These are phyloP conservation scores for Malurus alboscapulatus DNA, from an alignment of 2,113 vertebrate genomes.

Conservation along the genomic window DNA sequence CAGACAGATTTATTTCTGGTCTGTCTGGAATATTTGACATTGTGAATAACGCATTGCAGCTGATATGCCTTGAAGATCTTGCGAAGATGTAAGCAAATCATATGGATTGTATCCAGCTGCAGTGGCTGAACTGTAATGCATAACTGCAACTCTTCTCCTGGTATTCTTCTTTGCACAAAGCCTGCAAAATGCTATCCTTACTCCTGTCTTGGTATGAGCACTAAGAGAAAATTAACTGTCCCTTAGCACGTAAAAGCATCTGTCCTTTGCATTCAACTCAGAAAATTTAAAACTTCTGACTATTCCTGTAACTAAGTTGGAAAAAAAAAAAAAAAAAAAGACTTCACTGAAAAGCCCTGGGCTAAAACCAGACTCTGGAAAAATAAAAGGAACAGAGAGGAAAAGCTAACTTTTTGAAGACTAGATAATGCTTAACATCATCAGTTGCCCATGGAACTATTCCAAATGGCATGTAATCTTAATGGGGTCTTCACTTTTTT, in stretches of 20 bases:
- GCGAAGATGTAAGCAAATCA: conserved; percentile 33
- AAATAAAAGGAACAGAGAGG: background rate
- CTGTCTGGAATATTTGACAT: conserved; percentile 47
- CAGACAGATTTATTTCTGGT: conserved; percentile 47
- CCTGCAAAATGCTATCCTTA: background rate
- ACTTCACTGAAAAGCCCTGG: background rate
- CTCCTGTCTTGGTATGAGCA: background rate
- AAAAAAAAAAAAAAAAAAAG: background rate
- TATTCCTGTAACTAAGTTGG: background rate
- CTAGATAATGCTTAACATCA: background rate
- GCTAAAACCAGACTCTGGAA: background rate
- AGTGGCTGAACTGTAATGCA: background rate
- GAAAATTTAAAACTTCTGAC: background rate
- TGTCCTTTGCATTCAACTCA: background rate
- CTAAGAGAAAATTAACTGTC: background rate
- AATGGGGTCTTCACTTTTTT: background rate
- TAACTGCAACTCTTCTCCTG: background rate
- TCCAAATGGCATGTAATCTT: background rate
- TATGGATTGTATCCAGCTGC: conserved; percentile 16
- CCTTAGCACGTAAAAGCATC: background rate
- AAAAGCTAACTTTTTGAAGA: background rate
- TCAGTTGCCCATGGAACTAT: background rate
- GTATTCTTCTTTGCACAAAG: background rate
- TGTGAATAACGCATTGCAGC: conserved; percentile 36
- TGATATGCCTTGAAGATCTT: conserved; percentile 45